phyloP scores from a whole-genome alignment of 2,888 invertebrate species.

The Tipula lateralis region DNA sequence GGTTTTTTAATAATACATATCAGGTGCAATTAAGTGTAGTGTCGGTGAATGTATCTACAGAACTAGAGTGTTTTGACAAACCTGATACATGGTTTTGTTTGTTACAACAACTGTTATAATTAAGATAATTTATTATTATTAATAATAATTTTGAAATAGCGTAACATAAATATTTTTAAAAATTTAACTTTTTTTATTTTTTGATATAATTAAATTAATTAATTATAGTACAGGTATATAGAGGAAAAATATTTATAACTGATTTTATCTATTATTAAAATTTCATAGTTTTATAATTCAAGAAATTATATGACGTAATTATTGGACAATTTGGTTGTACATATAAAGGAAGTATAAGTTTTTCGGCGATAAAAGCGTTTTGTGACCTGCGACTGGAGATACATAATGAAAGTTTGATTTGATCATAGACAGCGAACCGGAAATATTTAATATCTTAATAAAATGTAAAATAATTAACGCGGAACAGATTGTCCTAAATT shows the following conservation, averaged over 20 bases:
- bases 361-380: not conserved
- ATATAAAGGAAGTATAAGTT: not conserved
- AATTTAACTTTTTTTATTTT: not conserved
- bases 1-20: not conserved
- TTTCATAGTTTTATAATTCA: conserved; percentile 5
- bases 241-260: not conserved
- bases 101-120: not conserved
- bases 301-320: not conserved
- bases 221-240: not conserved
- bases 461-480: not conserved
- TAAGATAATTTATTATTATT: conserved; percentile 8
- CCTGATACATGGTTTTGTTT: not conserved
- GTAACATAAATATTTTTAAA: not conserved
- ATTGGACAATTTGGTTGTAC: not conserved
- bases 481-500: not conserved
- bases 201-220: not conserved
- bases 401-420: not conserved
- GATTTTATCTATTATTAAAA: conserved; percentile 5
- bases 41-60: not conserved
- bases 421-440: not conserved
- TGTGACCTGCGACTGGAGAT: not conserved
- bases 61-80: not conserved
- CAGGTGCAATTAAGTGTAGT: not conserved
- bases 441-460: not conserved
- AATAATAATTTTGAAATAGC: conserved; percentile 6